Base-by-base conservation (phyloP, 2,888 invertebrate species). In the Eretmocerus hayati region DNA sequence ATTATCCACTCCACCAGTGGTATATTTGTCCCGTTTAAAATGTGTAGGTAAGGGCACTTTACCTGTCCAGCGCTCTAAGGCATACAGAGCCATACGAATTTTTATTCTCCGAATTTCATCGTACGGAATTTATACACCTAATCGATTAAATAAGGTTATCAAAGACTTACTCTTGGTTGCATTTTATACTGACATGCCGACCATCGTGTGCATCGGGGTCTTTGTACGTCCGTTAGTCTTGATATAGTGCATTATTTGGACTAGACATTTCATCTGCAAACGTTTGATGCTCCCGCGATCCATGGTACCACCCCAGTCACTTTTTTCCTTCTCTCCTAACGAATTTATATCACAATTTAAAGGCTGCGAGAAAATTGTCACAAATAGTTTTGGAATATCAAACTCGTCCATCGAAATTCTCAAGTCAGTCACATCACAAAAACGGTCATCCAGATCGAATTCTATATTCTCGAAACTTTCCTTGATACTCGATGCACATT, bases 1-100 rank as follows among this genome's bases (percentile, higher is more conserved):
- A 36, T 47, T 47, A 16, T 41, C 47, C 15, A 47, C 41, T 20
- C 41, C 41, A n/a, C 18, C 42, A 8, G 47, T 47, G 18, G 26
- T 20, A 20, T 33, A 47, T 8, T 22, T 31, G n/a, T 42, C 15
- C 26, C 15, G 4, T 13, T 36, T 19, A n/a, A 47, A 47, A 33
- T 42, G 47, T 30, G n/a, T 35, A 19, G 47, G 47, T 11, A 47
- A 20, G 5, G 47, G 42, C 26, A 26, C 26, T 8, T 26, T 26
- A 26, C 11, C 11, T 26, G 11, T 8, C 6, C 26, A 8, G 6
- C 11, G 26, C 6, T 8, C 11, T 26, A 8, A 8, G 6, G 26
- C 11, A 11, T 8, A 26, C 26, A 8, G 26, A 26, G 26, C 26
- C 26, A 26, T 26, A 8, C 26, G 6, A 26, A 11, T 26, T 26